A percentile compares a stretch with the other conserved stretches of the same genome.
Conservation (phyloP, 2,797 vertebrate genomes). For the Onychomys torridus region DNA sequence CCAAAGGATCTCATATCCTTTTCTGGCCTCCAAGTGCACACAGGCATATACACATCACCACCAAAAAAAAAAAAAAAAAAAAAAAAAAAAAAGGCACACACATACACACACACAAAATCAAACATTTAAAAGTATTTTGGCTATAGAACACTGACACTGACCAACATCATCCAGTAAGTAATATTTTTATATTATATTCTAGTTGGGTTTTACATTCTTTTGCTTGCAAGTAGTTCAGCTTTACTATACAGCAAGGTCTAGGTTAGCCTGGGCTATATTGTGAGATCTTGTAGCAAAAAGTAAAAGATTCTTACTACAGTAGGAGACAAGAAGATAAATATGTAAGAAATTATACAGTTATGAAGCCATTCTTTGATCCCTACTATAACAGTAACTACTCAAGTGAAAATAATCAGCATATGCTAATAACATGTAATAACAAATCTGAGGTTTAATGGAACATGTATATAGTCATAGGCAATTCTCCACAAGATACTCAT, state of each 20-base stretch:
- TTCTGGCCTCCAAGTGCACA: neutral
- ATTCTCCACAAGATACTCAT: neutral
- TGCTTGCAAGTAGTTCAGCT: slow-evolving; percentile 17
- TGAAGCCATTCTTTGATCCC: neutral
- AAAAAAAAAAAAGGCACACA: neutral
- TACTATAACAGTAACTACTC: neutral
- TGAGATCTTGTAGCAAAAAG: neutral
- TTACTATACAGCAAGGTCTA: neutral
- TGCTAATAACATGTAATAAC: neutral
- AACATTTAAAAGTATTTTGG: neutral
- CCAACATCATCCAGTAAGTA: slow-evolving; percentile 13
- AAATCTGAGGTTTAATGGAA: neutral
- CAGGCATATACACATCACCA: neutral
- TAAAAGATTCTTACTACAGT: neutral
- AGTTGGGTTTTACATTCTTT: slow-evolving; percentile 21
- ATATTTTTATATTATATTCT: neutral
- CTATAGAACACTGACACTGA: slow-evolving; percentile 2
- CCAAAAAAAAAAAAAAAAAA: too few relatives aligned
- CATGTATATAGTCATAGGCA: neutral
- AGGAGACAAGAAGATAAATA: neutral
- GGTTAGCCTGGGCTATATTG: neutral
- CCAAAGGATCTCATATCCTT: neutral
- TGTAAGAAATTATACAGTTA: neutral
- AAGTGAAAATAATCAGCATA: slow-evolving; percentile 2
- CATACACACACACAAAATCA: neutral